Evolutionary conservation across 1,140 invertebrate genomes (phyloP).

Genomic region (Eubasilissa regina): DNA sequence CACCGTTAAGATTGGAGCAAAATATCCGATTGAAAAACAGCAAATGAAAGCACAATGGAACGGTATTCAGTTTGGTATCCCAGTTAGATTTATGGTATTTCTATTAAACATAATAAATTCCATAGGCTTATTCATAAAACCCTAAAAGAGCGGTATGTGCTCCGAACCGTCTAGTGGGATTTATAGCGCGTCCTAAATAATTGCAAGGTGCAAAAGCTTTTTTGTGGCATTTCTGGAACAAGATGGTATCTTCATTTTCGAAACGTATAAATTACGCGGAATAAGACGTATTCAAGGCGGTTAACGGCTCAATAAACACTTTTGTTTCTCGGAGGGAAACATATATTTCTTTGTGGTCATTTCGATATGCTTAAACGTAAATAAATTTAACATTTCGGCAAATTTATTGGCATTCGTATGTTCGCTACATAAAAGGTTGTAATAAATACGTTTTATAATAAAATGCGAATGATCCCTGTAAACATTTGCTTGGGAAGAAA

Average conservation of each 20-base stretch:
- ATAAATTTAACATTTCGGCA: neutral
- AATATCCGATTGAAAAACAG: no score
- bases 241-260: neutral
- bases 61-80: no score
- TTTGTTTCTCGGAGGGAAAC: neutral
- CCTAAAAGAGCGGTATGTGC: no score
- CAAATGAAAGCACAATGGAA: no score
- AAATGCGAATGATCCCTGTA: neutral
- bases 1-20: no score
- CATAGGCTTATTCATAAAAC: no score
- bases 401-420: neutral
- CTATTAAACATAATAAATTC: no score
- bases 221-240: neutral
- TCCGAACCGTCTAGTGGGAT: neutral
- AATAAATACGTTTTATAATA: slow-evolving; percentile 1
- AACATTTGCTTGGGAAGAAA: neutral
- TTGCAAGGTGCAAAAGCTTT: slow-evolving; percentile 26
- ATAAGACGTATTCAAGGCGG: slow-evolving; percentile 5
- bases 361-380: neutral
- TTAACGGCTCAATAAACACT: slow-evolving; percentile 2
- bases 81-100: no score
- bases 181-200: slow-evolving; percentile 6
- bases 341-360: neutral
- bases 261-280: slow-evolving; percentile 15
- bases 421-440: neutral